Evolutionary conservation across 2,113 vertebrate genomes (phyloP), one percentile per base, ranked within the genome.

Genomic region (Euleptes europaea): DNA sequence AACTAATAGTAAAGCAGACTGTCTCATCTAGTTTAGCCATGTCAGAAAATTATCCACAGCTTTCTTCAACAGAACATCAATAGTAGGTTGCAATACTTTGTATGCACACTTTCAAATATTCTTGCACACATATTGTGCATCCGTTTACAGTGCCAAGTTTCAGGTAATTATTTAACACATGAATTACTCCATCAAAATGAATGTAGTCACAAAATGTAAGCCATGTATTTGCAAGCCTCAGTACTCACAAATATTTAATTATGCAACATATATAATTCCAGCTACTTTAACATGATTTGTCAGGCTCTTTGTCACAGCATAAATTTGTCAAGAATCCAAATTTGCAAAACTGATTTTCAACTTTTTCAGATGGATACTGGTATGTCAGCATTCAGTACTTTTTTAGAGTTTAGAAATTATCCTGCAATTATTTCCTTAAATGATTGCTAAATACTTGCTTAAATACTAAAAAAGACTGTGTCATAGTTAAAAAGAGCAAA

Each of bases 21-120:
- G 21, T 60, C 2, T 13, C 7, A 51, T 54, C 40, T 65, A 4
- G 44, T 80, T 33, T 26, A 78, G n/a, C 4, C 17, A 13, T 67
- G 1, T 70, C 76, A 67, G 7, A 85, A 60, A 66, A 0, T 0
- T 31, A 63, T 3, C 73, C 0, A 63, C 11, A 65, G 35, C 17
- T 92, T 90, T 40, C 73, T 82, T 44, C 70, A 12, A 40, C 31
- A 84, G 5, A 87, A 80, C 72, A 4, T 78, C 0, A 33, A 1
- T 26, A 1, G 23, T 88, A 7, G 69, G 23, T 42, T 83, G 86
- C 84, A 51, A 3, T 2, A 1, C 1, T 80, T 86, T 85, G 15
- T 51, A 0, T 49, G 14, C 7, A 70, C 44, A 1, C 1, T 88
- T 86, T 67, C 47, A 85, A 77, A 78, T 38, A 12, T 35, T 87